Percentiles rank a stretch among this genome's conserved stretches.
phyloP scores from a whole-genome alignment of 2,888 invertebrate genomes.

The Glyphotaelius pellucidus region DNA sequence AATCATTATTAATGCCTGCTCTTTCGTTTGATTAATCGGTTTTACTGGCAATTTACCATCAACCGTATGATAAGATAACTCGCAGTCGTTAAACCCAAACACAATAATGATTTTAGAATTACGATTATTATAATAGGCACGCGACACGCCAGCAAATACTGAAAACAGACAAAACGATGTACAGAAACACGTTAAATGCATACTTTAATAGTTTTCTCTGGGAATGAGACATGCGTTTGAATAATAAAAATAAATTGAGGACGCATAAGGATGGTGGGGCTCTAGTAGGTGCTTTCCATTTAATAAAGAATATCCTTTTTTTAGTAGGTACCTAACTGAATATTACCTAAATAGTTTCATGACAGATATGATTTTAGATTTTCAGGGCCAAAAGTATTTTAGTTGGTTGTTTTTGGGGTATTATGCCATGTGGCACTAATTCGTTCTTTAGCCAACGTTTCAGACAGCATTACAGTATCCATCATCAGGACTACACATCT shows the following conservation, averaged over 20 bases:
- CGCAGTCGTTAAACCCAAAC: background rate
- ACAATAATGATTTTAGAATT: constrained; percentile 32
- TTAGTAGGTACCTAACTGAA: background rate
- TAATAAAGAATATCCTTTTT: background rate
- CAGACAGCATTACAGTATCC: no score
- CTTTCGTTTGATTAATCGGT: constrained; percentile 4
- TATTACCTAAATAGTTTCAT: background rate
- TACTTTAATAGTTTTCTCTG: constrained; percentile 21
- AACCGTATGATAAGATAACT: constrained; percentile 20
- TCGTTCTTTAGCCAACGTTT: no score
- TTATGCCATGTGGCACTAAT: no score
- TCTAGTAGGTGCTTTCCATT: background rate
- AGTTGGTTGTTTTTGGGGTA: no score
- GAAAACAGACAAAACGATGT: constrained; percentile 8
- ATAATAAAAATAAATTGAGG: constrained; percentile 17
- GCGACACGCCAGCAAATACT: constrained; percentile 19
- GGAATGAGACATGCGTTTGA: background rate
- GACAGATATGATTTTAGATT: no score
- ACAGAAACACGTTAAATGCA: constrained; percentile 8
- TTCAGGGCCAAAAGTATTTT: no score
- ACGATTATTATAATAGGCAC: constrained; percentile 19
- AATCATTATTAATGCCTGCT: background rate
- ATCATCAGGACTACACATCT: no score
- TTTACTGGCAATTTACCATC: constrained; percentile 22
- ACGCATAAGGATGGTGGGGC: background rate